Evolutionary conservation across 2,888 invertebrate species (phyloP), one percentile per base, ranked within the genome.

Genomic region (Lithophane ornitopus): DNA sequence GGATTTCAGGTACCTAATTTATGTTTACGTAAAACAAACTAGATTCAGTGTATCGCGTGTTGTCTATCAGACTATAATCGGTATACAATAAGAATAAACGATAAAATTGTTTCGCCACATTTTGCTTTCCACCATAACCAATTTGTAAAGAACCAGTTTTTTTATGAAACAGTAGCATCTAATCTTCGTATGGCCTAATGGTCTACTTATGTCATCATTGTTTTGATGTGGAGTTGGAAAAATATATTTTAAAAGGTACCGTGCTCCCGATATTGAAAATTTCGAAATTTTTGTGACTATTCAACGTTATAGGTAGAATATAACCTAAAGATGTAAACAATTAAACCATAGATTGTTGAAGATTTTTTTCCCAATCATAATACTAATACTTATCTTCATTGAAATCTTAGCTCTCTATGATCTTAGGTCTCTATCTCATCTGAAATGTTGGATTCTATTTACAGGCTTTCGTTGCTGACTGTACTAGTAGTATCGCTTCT

Each of bases 61-160:
- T 71, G 41, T 14, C 19, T 34, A 61, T 11, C 8, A 34, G 49
- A 78, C 49, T 59, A 44, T 68, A 78, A 78, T 72, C 68, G 58
- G 41, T 74, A 41, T 26, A 73, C 46, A 7, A 28, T 39, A 41
- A 14, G 28, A 7, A 28, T 39, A 41, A 14, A 39, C 69, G 56
- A 66, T 71, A 71, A 62, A 76, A 74, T 39, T 65, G 61, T 68
- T 70, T 54, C 44, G 59, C 28, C 52, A 44, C 16, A 52, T 39
- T 78, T 69, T n/a, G 14, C 39, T 69, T 71, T 56, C 69, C 59
- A 62, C n/a, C 58, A 44, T 34, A 34, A 49, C 41, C 22, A 39
- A 63, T 73, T 72, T 61, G 12, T 44, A 49, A 68, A 34, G 63
- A 84, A 74, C 52, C 22, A 22, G 46, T 73, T 65, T 78, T 61